Evolutionary conservation across 1,140 invertebrate genomes (phyloP).

Genomic region (Heliconius nattereri): DNA sequence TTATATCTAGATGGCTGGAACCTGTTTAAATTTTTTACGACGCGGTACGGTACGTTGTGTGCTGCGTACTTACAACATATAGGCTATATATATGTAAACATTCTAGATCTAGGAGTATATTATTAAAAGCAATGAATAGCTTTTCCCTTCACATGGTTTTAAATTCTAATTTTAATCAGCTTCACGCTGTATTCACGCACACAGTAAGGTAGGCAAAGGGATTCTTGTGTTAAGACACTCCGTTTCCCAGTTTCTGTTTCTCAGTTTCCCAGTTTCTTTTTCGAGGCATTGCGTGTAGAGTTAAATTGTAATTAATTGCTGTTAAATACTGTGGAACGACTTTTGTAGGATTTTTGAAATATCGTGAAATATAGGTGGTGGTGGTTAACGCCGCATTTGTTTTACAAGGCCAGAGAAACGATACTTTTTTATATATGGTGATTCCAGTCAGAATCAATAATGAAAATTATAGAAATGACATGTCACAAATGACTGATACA

Average conservation of each 20-base stretch:
- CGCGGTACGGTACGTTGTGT: constrained; percentile 18
- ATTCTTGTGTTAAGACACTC: too few relatives aligned
- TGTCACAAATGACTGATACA: not conserved
- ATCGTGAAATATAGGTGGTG: too few relatives aligned
- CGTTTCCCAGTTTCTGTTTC: too few relatives aligned
- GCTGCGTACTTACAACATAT: not conserved
- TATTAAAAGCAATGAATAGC: not conserved
- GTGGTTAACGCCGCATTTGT: too few relatives aligned
- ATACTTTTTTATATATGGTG: not conserved
- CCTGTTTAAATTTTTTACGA: constrained; percentile 19
- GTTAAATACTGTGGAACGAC: too few relatives aligned
- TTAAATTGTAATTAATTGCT: too few relatives aligned
- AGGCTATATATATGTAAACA: not conserved
- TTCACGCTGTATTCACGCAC: too few relatives aligned
- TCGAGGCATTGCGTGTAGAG: too few relatives aligned
- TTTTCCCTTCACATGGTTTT: not conserved
- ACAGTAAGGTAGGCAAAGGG: too few relatives aligned
- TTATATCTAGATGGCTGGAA: constrained; percentile 1
- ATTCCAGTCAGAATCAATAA: not conserved
- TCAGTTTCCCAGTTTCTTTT: too few relatives aligned
- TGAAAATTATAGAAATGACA: not conserved
- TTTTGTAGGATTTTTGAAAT: too few relatives aligned
- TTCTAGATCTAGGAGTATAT: not conserved
- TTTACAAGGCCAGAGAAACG: too few relatives aligned
- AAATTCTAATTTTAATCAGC: not conserved